A percentile compares a stretch with the other conserved stretches of the same genome.
Evolutionary conservation across 2,113 vertebrate species (phyloP).

Genomic region (Myrmophylax atrothorax): DNA sequence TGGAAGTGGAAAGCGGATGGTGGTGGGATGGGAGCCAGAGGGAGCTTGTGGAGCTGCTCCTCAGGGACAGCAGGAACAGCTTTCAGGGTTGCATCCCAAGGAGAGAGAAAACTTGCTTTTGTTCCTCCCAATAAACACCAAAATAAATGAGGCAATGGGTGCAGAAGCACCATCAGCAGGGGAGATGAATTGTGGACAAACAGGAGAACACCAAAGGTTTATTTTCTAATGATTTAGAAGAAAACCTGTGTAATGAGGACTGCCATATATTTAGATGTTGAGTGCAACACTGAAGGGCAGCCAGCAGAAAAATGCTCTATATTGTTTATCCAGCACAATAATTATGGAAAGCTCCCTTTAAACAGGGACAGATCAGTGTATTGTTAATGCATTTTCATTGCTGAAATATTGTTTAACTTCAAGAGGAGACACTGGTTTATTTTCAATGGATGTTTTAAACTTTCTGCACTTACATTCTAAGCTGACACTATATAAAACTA

Average conservation of each 20-base stretch:
- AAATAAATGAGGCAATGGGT: background rate
- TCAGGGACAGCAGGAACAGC: background rate
- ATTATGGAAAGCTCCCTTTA: background rate
- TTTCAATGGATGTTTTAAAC: background rate
- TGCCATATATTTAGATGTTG: background rate
- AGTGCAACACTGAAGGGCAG: background rate
- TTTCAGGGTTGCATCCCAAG: background rate
- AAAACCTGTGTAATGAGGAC: background rate
- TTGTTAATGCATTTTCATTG: background rate
- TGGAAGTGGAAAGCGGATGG: constrained; percentile 19
- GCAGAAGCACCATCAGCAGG: background rate
- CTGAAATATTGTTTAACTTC: background rate
- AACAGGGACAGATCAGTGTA: background rate
- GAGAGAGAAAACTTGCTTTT: background rate
- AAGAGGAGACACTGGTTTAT: background rate
- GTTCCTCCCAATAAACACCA: background rate
- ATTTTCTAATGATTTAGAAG: background rate
- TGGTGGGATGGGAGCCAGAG: background rate
- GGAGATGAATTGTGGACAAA: background rate
- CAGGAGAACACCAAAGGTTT: background rate
- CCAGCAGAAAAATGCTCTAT: background rate
- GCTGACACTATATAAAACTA: background rate
- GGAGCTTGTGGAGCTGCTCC: background rate
- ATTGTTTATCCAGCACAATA: background rate
- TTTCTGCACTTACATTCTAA: background rate